Evolutionary conservation across 1,140 invertebrate genomes (phyloP).

Genomic region (Rhynchophorus ferrugineus): DNA sequence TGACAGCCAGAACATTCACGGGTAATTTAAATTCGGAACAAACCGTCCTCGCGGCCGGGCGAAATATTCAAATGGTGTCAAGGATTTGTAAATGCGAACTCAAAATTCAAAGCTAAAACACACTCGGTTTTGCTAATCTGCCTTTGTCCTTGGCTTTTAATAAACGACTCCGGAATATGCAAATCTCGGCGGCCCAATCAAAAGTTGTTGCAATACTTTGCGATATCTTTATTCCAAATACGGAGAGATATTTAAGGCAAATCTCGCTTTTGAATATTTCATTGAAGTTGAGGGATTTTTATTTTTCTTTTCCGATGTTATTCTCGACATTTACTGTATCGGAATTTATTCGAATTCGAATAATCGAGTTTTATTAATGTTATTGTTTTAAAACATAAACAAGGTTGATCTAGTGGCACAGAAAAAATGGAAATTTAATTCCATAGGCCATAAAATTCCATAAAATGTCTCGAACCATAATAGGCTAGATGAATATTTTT

Average conservation of each 20-base stretch:
- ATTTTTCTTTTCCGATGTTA: neutral
- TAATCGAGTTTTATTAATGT: neutral
- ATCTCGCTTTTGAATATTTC: neutral
- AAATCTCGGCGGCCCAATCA: neutral
- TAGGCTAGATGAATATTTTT: no score
- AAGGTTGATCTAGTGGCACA: no score
- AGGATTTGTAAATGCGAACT: neutral
- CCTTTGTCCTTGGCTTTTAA: neutral
- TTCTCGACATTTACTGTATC: neutral
- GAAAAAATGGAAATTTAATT: neutral
- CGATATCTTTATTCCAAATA: neutral
- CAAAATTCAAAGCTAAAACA: neutral
- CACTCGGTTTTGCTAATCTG: neutral
- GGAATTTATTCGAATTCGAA: neutral
- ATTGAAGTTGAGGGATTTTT: neutral
- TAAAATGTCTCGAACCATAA: no score
- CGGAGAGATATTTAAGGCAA: neutral
- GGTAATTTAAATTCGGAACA: neutral
- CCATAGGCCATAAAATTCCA: neutral
- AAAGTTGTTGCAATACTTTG: neutral
- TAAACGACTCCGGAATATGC: neutral
- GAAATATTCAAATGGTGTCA: neutral
- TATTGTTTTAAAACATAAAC: neutral
- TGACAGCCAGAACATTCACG: no score
- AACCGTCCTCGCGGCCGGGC: neutral